These are phyloP conservation scores for Drosophila trichaetosa DNA, from an alignment of 2,888 invertebrate species.

Conservation along the genomic window DNA sequence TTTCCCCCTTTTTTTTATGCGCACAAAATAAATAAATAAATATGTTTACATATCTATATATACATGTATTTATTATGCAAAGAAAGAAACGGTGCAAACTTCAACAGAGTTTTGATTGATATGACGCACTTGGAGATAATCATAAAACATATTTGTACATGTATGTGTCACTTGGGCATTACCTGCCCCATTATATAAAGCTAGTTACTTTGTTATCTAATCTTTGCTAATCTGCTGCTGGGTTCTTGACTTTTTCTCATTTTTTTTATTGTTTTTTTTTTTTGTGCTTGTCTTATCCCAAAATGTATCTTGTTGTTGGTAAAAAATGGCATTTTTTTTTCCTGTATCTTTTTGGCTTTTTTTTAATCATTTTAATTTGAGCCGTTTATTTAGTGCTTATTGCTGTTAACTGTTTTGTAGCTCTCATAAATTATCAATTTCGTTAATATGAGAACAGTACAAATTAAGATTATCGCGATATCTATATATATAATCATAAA, in stretches of 20 bases:
- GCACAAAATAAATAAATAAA: background rate
- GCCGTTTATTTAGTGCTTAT: conserved; percentile 49
- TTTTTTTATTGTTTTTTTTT: background rate
- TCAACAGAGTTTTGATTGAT: conserved; percentile 16
- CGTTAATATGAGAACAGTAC: conserved; percentile 47
- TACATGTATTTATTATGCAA: conserved; percentile 17
- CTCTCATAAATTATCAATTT: conserved; percentile 64
- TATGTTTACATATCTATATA: too few relatives aligned
- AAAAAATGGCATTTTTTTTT: background rate
- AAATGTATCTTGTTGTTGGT: conserved; percentile 15
- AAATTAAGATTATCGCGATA: conserved; percentile 60
- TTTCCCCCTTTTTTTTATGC: background rate
- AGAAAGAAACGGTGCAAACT: conserved; percentile 4
- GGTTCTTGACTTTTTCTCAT: background rate
- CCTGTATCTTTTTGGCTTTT: conserved; percentile 12
- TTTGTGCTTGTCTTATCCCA: conserved; percentile 10
- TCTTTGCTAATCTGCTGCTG: conserved; percentile 49
- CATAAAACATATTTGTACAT: background rate
- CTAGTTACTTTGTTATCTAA: conserved; percentile 39
- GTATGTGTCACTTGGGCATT: background rate
- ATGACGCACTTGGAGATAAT: conserved; percentile 33
- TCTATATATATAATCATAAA: conserved; percentile 58
- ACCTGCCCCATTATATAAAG: conserved; percentile 7
- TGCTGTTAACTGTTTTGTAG: conserved; percentile 37
- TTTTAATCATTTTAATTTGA: conserved; percentile 55